These are phyloP conservation scores for Tetramorium alpestre DNA, from an alignment of 1,140 invertebrate genomes.

Conservation along the genomic window DNA sequence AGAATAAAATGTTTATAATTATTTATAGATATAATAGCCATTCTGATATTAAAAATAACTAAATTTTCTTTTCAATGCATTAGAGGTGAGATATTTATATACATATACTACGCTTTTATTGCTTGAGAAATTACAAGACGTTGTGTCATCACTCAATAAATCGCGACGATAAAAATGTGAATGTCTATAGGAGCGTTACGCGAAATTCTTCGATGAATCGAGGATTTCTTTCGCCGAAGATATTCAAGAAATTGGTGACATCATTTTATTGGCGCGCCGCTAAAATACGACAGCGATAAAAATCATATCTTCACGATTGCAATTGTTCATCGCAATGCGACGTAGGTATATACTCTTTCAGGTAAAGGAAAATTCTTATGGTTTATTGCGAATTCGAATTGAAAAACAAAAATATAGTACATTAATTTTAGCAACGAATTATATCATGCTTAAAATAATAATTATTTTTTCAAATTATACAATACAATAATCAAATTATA, in stretches of 20 bases:
- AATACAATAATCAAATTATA: too few relatives aligned
- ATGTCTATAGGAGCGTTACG: constrained; percentile 21
- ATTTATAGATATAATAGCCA: not conserved
- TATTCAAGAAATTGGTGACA: constrained; percentile 51
- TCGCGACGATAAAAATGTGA: constrained; percentile 44
- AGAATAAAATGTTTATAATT: not conserved
- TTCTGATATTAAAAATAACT: constrained; percentile 38
- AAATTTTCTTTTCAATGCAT: not conserved
- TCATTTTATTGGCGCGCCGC: constrained; percentile 40
- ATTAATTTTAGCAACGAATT: not conserved
- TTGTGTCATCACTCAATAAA: constrained; percentile 43
- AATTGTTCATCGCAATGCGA: constrained; percentile 1
- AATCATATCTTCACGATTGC: constrained; percentile 6
- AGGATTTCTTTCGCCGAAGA: constrained; percentile 9
- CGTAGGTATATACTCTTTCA: not conserved
- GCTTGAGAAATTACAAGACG: constrained; percentile 47
- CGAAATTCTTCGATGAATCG: constrained; percentile 6
- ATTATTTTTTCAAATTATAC: not conserved
- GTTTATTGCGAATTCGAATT: not conserved
- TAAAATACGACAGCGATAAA: constrained; percentile 42
- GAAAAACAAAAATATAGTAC: not conserved
- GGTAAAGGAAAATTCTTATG: not conserved
- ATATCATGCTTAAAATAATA: not conserved
- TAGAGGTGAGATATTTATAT: constrained; percentile 37
- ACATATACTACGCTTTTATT: constrained; percentile 28